These are phyloP conservation scores for Nemurella pictetii DNA, from an alignment of 2,888 invertebrate species.

Conservation along the genomic window DNA sequence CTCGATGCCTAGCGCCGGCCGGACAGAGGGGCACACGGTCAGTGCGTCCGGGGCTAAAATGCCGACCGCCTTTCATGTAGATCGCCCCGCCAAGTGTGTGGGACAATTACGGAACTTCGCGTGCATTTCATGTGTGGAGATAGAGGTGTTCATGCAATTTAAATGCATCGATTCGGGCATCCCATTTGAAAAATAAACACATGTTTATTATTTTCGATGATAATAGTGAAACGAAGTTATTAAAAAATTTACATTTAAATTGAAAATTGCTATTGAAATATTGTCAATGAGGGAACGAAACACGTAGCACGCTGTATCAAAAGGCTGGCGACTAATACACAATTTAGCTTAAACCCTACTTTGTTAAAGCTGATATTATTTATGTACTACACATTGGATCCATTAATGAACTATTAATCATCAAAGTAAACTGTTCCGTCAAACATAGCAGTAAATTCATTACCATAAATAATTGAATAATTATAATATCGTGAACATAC, in stretches of 20 bases:
- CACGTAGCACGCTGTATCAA: neutral
- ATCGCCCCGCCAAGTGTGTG: neutral
- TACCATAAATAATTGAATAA: neutral
- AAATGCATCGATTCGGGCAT: neutral
- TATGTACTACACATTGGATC: neutral
- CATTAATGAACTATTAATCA: neutral
- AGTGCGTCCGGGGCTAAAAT: no score
- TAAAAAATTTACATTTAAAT: neutral
- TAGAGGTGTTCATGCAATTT: neutral
- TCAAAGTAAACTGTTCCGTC: neutral
- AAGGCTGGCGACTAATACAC: neutral
- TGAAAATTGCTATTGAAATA: neutral
- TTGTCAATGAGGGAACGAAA: neutral
- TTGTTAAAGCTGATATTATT: neutral
- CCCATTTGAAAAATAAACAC: neutral
- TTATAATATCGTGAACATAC: neutral
- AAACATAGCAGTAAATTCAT: neutral
- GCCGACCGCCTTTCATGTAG: no score
- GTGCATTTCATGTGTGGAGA: no score
- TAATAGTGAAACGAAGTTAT: neutral
- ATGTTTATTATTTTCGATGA: neutral
- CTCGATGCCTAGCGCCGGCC: slow-evolving; percentile 86
- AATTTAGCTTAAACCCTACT: neutral
- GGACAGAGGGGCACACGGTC: no score
- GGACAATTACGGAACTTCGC: neutral